phyloP scores from a whole-genome alignment of 1,140 invertebrate species.

The Eriocheir sinensis region DNA sequence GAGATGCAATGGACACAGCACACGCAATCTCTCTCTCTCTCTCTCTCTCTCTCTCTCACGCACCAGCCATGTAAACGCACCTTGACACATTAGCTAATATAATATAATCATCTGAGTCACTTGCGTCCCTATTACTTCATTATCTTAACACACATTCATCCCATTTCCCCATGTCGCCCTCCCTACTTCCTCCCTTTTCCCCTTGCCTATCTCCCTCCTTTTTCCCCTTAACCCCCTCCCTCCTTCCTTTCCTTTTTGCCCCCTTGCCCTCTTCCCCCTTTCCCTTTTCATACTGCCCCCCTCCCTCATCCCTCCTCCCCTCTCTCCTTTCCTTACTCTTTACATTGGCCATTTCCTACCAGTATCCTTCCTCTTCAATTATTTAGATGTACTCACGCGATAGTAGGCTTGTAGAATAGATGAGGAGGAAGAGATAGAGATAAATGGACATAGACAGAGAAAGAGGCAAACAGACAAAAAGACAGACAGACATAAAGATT shows the following conservation, averaged over 20 bases:
- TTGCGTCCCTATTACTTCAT: not conserved
- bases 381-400: too few relatives aligned
- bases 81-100: not conserved
- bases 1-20: not conserved
- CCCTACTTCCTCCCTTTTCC: not conserved
- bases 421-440: too few relatives aligned
- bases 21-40: constrained; percentile 22
- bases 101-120: not conserved
- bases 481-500: too few relatives aligned
- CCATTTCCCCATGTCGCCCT: not conserved
- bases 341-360: too few relatives aligned
- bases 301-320: not conserved
- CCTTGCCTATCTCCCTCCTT: not conserved
- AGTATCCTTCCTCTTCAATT: too few relatives aligned
- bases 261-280: not conserved
- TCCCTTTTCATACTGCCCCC: not conserved
- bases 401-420: too few relatives aligned
- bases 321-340: too few relatives aligned
- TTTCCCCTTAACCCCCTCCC: too few relatives aligned
- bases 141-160: not conserved
- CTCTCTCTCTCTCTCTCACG: constrained; percentile 12
- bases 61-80: not conserved
- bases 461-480: too few relatives aligned
- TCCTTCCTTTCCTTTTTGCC: too few relatives aligned
- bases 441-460: too few relatives aligned